Evolutionary conservation across 2,797 vertebrate species (phyloP), one percentile per base, ranked within the genome.

Genomic region (Pteronotus mesoamericanus): DNA sequence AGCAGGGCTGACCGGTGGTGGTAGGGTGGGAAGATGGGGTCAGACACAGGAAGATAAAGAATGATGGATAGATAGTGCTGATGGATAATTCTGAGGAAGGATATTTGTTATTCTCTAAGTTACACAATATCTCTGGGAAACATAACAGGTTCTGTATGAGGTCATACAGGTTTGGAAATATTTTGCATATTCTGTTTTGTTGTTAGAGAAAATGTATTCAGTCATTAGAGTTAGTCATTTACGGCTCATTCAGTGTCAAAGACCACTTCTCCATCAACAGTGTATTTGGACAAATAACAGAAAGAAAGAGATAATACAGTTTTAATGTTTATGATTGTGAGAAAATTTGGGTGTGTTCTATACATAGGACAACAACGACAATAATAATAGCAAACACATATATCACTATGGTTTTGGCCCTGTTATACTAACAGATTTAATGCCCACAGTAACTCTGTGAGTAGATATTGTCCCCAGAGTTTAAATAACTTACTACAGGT

Each of bases 131-230:
- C 78, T 78, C 16, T 74, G 68, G 42, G 9, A 83, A 96, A 66
- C 39, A 89, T 66, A 55, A 75, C 71, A 71, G 34, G 6, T 85
- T 93, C 80, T 72, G 0, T 79, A 34, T 89, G 59, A 79, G 42
- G 21, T 87, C 77, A 72, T 55, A 89, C n/a, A 92, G 46, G 29
- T 92, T 78, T 96, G 55, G 68, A 78, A 96, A 79, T 95, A 85
- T 46, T 96, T 88, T 91, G 51, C 53, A 32, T 84, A 77, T 91
- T 92, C 37, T 55, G 9, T 89, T 91, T 94, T 90, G 1, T 85
- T 93, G 57, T 88, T 79, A 82, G 72, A 94, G 84, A 79, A 87
- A 85, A 57, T 85, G 32, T 57, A 18, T 85, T 90, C 46, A 77
- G 0, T 90, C n/a, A 48, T 78, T 69, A 59, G 37, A 32, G 8